Conservation (phyloP, 2,797 vertebrate genomes). For the Hippoglossus hippoglossus region DNA sequence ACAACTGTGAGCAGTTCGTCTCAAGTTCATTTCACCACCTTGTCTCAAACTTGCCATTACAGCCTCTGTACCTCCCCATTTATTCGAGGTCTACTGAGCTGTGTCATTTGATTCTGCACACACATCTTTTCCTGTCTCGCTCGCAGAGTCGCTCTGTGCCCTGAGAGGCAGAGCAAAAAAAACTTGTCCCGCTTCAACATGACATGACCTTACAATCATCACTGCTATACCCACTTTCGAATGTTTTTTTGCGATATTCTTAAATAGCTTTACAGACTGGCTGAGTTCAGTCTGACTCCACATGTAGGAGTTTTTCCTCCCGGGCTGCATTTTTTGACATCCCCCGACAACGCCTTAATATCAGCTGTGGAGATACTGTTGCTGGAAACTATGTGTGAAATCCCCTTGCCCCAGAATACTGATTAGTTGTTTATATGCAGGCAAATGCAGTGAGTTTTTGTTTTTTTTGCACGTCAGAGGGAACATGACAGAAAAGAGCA, state of each 20-base stretch:
- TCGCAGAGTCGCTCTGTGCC: slow-evolving; percentile 10
- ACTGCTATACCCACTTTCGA: slow-evolving; percentile 36
- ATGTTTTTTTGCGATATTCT: slow-evolving; percentile 20
- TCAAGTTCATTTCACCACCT: slow-evolving; percentile 32
- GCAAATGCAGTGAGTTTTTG: slow-evolving; percentile 10
- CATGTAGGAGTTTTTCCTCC: slow-evolving; percentile 35
- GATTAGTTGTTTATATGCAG: slow-evolving; percentile 71
- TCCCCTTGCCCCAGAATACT: slow-evolving; percentile 61
- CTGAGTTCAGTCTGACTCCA: slow-evolving; percentile 41
- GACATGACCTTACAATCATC: slow-evolving; percentile 46
- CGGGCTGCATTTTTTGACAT: slow-evolving; percentile 60
- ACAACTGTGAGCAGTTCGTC: slow-evolving; percentile 87
- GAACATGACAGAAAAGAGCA: slow-evolving; percentile 60
- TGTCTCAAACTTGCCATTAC: slow-evolving; percentile 32
- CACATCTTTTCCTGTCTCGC: slow-evolving; percentile 27
- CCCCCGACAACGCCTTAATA: slow-evolving; percentile 61
- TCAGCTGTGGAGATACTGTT: slow-evolving; percentile 42
- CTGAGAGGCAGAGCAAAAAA: slow-evolving; percentile 26
- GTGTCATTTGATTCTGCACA: slow-evolving; percentile 44
- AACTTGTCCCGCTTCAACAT: slow-evolving; percentile 29
- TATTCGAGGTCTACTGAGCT: slow-evolving; percentile 25
- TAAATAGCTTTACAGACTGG: slow-evolving; percentile 48
- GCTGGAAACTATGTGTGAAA: slow-evolving; percentile 44
- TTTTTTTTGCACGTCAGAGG: slow-evolving; percentile 47
- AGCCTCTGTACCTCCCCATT: slow-evolving; percentile 2